phyloP scores from a whole-genome alignment of 2,113 vertebrate genomes.

The Oryctolagus cuniculus region mOryCun1.1 NC_091442.1:11244001-11244500 shows the following conservation, averaged over 20 bases:
- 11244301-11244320: no score
- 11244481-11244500: no score
- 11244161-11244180: background rate
- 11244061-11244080: background rate
- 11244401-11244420: no score
- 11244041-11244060: background rate
- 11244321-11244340: no score
- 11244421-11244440: no score
- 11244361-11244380: no score
- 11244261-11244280: background rate
- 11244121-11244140: background rate
- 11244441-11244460: no score
- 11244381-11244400: no score
- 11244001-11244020: background rate
- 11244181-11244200: background rate
- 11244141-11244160: background rate
- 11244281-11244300: no score
- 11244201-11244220: background rate
- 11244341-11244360: no score
- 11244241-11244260: background rate
- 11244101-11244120: background rate
- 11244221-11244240: background rate
- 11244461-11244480: no score
- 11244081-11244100: background rate
- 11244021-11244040: no score